phyloP scores from a whole-genome alignment of 2,113 vertebrate genomes.

The Emberiza fucata region DNA sequence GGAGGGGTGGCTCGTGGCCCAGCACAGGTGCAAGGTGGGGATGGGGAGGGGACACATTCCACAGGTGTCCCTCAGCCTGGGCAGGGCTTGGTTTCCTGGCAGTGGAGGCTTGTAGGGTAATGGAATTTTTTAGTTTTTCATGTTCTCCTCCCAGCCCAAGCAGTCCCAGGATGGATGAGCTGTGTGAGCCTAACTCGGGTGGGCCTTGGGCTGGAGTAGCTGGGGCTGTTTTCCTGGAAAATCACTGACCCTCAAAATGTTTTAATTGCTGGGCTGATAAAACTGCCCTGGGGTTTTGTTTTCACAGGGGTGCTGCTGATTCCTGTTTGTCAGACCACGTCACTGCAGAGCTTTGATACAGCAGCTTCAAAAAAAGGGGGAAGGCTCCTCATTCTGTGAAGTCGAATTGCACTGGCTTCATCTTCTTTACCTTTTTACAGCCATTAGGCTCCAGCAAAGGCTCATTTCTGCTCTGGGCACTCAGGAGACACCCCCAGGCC shows the following conservation, averaged over 20 bases:
- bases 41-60: neutral
- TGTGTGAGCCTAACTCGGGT: accelerated
- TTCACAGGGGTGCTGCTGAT: neutral
- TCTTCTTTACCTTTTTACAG: neutral
- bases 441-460: neutral
- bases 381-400: neutral
- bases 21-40: neutral
- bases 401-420: neutral
- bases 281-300: neutral
- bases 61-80: neutral
- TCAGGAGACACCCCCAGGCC: neutral
- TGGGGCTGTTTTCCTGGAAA: neutral
- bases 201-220: neutral
- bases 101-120: neutral
- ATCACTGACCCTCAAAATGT: accelerated
- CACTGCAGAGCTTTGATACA: neutral
- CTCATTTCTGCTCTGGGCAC: neutral
- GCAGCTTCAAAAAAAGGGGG: neutral
- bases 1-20: neutral
- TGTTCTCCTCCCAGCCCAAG: accelerated
- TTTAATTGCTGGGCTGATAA: neutral
- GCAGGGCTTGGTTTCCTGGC: neutral
- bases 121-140: neutral
- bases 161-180: neutral
- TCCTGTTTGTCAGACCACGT: accelerated